Percentiles rank a stretch among this genome's conserved stretches.
These are phyloP conservation scores for Brevimyrus niger DNA, from an alignment of 2,113 vertebrate species.

Conservation along the genomic window DNA sequence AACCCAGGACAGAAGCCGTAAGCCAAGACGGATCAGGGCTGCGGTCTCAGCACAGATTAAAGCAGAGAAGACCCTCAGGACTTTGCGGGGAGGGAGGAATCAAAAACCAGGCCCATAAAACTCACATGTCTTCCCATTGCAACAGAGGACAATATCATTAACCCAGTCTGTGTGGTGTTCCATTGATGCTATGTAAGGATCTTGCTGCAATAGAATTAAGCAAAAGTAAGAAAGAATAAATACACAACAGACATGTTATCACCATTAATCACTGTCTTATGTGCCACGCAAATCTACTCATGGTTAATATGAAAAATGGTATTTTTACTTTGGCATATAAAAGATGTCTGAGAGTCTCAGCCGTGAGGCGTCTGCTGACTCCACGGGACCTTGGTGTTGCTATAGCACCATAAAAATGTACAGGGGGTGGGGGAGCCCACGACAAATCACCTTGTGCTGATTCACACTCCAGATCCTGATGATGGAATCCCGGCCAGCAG, in stretches of 20 bases:
- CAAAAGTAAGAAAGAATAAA: conserved; percentile 19
- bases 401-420: background rate
- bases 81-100: background rate
- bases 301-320: too few relatives aligned
- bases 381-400: background rate
- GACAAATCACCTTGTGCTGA: conserved; percentile 83
- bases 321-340: conserved; percentile 2
- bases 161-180: conserved; percentile 99
- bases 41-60: background rate
- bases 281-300: background rate
- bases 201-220: conserved; percentile 71
- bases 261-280: background rate
- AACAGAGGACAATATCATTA: conserved; percentile 95
- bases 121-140: conserved; percentile 97
- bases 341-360: background rate
- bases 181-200: conserved; percentile 97
- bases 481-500: conserved; percentile 91
- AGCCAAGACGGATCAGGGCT: background rate
- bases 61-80: background rate
- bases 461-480: conserved; percentile 98
- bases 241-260: background rate
- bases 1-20: conserved; percentile 29
- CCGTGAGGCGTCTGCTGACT: background rate
- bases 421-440: background rate
- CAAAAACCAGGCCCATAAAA: conserved; percentile 30